Conservation (phyloP, 2,113 vertebrate genomes). For the Coregonus clupeaformis region DNA sequence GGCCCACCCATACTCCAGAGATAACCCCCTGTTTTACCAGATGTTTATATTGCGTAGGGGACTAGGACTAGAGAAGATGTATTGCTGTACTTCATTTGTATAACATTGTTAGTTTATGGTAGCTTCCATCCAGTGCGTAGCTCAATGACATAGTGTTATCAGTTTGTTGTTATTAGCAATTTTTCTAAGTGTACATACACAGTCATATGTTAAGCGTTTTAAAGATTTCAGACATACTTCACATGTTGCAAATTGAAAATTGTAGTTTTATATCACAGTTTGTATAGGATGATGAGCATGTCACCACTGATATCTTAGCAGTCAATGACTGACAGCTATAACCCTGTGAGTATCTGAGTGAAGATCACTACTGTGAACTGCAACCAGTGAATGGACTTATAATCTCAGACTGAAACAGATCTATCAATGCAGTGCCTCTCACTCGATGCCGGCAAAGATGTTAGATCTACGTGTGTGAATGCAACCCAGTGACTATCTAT, state of each 20-base stretch:
- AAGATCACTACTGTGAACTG: neutral
- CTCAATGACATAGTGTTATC: conserved; percentile 27
- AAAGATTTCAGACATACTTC: conserved; percentile 33
- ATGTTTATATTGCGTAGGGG: conserved; percentile 65
- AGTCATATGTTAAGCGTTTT: conserved; percentile 38
- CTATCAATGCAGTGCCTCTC: conserved; percentile 13
- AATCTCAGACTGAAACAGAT: conserved; percentile 19
- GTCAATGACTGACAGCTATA: neutral
- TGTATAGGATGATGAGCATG: conserved; percentile 30
- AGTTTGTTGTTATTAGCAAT: conserved; percentile 35
- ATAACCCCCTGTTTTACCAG: conserved; percentile 56
- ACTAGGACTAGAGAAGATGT: conserved; percentile 33
- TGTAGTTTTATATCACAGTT: conserved; percentile 44
- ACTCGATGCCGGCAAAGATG: conserved; percentile 11
- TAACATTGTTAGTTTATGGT: neutral
- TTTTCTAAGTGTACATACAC: conserved; percentile 51
- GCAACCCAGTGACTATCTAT: conserved; percentile 35
- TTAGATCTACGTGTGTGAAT: conserved; percentile 37
- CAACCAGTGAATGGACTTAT: conserved; percentile 6
- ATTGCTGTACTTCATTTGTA: neutral
- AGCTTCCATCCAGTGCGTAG: neutral
- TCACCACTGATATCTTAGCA: conserved; percentile 24
- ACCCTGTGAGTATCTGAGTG: conserved; percentile 4
- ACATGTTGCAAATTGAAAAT: conserved; percentile 42
- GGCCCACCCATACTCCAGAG: conserved; percentile 24